Conservation (phyloP, 2,113 vertebrate genomes). For the Engraulis encrasicolus region DNA sequence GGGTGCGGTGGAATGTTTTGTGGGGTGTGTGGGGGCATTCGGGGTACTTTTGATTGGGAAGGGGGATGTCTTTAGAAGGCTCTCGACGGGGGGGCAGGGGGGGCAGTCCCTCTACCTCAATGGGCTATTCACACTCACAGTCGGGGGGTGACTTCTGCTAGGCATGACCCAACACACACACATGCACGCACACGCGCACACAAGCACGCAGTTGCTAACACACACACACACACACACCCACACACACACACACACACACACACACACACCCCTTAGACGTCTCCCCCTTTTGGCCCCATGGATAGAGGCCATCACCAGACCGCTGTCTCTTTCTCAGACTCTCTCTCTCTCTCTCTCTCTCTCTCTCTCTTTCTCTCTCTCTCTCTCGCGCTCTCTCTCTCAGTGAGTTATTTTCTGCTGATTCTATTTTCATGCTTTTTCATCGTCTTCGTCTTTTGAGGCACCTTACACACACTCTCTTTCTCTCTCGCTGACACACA, state of each 20-base stretch:
- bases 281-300: too few relatives aligned
- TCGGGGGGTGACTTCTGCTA: conserved; percentile 78
- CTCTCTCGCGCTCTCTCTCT: neutral
- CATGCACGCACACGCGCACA: neutral
- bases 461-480: neutral
- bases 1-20: too few relatives aligned
- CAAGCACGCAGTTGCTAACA: neutral
- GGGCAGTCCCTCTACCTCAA: conserved; percentile 82
- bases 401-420: neutral
- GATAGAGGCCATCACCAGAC: neutral
- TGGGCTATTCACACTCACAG: conserved; percentile 81
- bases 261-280: too few relatives aligned
- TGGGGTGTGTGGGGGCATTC: too few relatives aligned
- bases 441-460: neutral
- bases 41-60: too few relatives aligned
- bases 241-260: too few relatives aligned
- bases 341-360: neutral
- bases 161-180: conserved; percentile 43
- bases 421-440: neutral
- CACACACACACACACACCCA: too few relatives aligned
- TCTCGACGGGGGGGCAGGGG: conserved; percentile 85
- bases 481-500: too few relatives aligned
- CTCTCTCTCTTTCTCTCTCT: conserved; percentile 58
- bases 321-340: conserved; percentile 54
- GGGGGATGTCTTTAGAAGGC: conserved; percentile 77